Evolutionary conservation across 2,113 vertebrate species (phyloP), one percentile per base, ranked within the genome.

Genomic region (Hiodon tergisus): DNA sequence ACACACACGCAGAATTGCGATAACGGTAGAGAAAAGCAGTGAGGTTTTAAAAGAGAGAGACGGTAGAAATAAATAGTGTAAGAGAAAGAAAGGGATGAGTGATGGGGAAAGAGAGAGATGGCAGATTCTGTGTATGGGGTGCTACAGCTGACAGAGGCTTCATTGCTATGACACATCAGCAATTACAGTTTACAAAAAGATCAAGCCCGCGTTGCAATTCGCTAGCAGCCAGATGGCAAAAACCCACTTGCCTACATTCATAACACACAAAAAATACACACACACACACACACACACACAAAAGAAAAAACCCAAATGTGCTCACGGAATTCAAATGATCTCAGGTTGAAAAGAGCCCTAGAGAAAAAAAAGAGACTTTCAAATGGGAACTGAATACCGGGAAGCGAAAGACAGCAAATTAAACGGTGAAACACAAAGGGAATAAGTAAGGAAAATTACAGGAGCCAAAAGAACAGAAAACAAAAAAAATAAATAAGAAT

Each of bases 151-250:
- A 53, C 51, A 55, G 31, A 53, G 6, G 11, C 57, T 48, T 57
- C 62, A 48, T 53, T 11, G 31, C 72, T 47, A 10, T 55, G 72
- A 67, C 62, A 74, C 46, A 52, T 66, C 63, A 57, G 72, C 17
- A 17, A 74, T 57, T 66, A 76, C 57, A 53, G 68, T 54, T 11
- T 54, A 50, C 60, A 48, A 70, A 60, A 7, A 57, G 53, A 75
- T 75, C 65, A 59, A 66, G 51, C 13, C 31, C 13, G 59, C 17
- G 58, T 50, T 7, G 4, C 6, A n/a, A 11, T 54, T 48, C n/a
- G 14, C 47, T 0, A n/a, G 71, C 71, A 51, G 59, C 8, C 71
- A 72, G 71, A 62, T 72, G 71, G 58, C 71, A 61, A 52, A 51
- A 16, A 74, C 53, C 14, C 72, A 46, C 58, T 6, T 9, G 13